Percentiles rank a stretch among this genome's conserved stretches.
Conservation (phyloP, 2,797 vertebrate species). For the Semotilus atromaculatus region DNA sequence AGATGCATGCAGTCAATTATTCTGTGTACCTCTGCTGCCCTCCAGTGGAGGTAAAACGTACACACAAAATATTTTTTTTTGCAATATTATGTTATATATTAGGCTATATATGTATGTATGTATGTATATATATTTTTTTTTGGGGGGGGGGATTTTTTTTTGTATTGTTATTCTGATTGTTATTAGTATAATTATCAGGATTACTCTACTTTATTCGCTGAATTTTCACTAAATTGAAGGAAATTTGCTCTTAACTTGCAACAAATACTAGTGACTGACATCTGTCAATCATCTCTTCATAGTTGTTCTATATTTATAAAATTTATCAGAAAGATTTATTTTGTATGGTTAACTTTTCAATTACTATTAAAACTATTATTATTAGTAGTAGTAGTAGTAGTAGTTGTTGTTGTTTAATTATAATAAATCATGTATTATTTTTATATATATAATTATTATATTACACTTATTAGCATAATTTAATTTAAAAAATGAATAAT, state of each 20-base stretch:
- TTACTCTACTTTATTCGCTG: neutral
- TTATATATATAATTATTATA: neutral
- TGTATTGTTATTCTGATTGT: too few relatives aligned
- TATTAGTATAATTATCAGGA: neutral
- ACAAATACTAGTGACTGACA: slow-evolving; percentile 78
- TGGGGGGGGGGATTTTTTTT: too few relatives aligned
- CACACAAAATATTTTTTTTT: neutral
- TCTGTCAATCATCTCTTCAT: neutral
- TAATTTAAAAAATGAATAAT: too few relatives aligned
- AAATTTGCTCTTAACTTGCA: slow-evolving; percentile 47
- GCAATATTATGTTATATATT: neutral
- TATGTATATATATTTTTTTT: too few relatives aligned
- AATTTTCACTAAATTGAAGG: too few relatives aligned
- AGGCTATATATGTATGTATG: neutral
- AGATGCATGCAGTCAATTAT: neutral
- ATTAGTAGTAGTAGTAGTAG: neutral
- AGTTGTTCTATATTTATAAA: neutral
- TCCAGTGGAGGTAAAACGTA: slow-evolving; percentile 15
- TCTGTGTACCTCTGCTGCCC: slow-evolving; percentile 20
- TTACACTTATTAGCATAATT: neutral
- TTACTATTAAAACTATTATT: neutral
- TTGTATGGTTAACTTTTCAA: neutral
- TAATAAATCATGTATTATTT: neutral
- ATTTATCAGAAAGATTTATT: neutral
- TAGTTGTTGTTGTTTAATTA: neutral